Percentiles rank a stretch among this genome's conserved stretches.
phyloP scores from a whole-genome alignment of 1,140 invertebrate genomes.

The Chionoecetes opilio region DNA sequence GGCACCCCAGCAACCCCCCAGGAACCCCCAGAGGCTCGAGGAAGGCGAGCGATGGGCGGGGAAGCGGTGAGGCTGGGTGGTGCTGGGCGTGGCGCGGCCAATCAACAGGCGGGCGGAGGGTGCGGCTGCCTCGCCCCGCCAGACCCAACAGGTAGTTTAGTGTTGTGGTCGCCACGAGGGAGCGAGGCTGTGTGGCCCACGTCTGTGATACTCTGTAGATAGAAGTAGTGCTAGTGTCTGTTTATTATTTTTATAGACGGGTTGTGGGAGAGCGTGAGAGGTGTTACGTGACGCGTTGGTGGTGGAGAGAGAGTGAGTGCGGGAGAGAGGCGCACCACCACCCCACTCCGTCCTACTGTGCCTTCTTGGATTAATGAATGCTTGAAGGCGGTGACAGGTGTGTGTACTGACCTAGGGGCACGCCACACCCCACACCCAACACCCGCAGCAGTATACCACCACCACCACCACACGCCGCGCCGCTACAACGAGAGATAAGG shows the following conservation, averaged over 20 bases:
- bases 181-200: conserved; percentile 71
- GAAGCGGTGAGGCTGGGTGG: conserved; percentile 61
- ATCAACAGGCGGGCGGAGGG: conserved; percentile 68
- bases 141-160: conserved; percentile 76
- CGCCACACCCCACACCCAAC: background rate
- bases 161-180: conserved; percentile 67
- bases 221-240: conserved; percentile 65
- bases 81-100: conserved; percentile 73
- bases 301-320: background rate
- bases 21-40: background rate
- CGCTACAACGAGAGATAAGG: conserved; percentile 12
- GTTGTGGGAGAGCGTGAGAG: conserved; percentile 2
- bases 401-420: conserved; percentile 45
- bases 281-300: conserved; percentile 18
- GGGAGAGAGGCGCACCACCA: background rate
- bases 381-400: conserved; percentile 61
- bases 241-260: conserved; percentile 48
- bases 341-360: conserved; percentile 65
- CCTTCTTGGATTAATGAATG: conserved; percentile 67
- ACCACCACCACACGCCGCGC: background rate
- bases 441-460: background rate
- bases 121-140: conserved; percentile 68
- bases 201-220: conserved; percentile 76
- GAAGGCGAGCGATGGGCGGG: conserved; percentile 44
- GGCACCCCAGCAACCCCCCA: background rate